phyloP scores from a whole-genome alignment of 2,888 invertebrate species.

The Tetranychus piercei region DNA sequence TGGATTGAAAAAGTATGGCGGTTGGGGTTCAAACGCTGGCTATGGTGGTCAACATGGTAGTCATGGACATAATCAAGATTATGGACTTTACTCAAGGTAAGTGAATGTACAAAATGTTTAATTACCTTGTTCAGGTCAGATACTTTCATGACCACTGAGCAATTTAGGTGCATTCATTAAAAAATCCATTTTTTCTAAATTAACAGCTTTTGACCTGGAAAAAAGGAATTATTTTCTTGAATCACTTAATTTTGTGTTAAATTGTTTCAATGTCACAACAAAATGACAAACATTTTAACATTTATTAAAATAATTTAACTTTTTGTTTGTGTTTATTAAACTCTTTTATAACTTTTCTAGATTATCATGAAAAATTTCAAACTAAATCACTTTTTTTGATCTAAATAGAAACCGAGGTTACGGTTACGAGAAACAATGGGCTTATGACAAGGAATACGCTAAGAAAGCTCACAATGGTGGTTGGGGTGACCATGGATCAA shows the following conservation, averaged over 20 bases:
- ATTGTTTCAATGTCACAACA: no score
- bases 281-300: not conserved
- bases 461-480: not conserved
- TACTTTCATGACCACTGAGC: not conserved
- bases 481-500: not conserved
- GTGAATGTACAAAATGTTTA: not conserved
- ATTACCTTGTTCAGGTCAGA: not conserved
- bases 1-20: slow-evolving; percentile 12
- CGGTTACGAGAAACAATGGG: slow-evolving; percentile 22
- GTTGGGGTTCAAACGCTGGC: slow-evolving; percentile 12
- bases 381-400: not conserved
- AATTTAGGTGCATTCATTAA: not conserved
- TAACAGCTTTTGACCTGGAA: not conserved
- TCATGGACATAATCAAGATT: slow-evolving; percentile 16
- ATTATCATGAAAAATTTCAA: not conserved
- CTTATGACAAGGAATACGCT: slow-evolving; percentile 18
- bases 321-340: not conserved
- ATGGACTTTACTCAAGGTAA: slow-evolving; percentile 10
- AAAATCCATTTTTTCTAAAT: not conserved
- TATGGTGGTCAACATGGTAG: slow-evolving; percentile 12
- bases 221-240: not conserved
- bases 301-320: not conserved
- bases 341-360: not conserved
- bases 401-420: slow-evolving; percentile 18
- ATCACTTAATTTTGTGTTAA: no score